Evolutionary conservation across 1,140 invertebrate genomes (phyloP).

Genomic region (Meloidogyne hapla): DNA sequence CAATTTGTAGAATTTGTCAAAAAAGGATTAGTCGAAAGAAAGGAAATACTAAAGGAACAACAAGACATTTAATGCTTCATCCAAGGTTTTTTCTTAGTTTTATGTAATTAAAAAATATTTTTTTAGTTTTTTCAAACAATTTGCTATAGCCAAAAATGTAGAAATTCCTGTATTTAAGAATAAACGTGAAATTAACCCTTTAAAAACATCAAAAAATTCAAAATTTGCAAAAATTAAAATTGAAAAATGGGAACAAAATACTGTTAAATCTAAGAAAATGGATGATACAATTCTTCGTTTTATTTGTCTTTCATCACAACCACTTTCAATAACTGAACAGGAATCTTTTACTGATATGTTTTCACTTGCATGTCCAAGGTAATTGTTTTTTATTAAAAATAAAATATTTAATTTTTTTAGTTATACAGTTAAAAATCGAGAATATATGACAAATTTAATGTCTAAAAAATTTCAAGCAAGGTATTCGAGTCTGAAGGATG

Average conservation of each 20-base stretch:
- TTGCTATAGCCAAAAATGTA: not conserved
- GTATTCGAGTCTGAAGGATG: not conserved
- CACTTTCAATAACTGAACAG: not conserved
- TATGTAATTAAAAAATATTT: not conserved
- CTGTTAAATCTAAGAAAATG: not conserved
- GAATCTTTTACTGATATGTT: not conserved
- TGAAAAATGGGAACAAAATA: not conserved
- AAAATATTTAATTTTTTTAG: not conserved
- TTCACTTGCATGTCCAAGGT: not conserved
- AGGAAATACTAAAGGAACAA: not conserved
- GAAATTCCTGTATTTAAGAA: not conserved
- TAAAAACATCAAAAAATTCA: not conserved
- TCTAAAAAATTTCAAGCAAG: not conserved
- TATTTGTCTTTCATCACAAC: slow-evolving; percentile 1
- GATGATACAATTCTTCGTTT: not conserved
- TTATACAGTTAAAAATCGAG: not conserved
- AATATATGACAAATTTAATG: not conserved
- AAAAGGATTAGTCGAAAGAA: not conserved
- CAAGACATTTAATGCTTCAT: not conserved
- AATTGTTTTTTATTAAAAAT: not conserved
- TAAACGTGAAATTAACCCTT: not conserved
- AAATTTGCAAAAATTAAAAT: not conserved
- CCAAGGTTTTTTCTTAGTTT: not conserved
- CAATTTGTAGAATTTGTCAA: not conserved
- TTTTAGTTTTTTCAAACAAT: not conserved